phyloP scores from a whole-genome alignment of 2,797 vertebrate genomes.

The Clarias laeviceps region DNA sequence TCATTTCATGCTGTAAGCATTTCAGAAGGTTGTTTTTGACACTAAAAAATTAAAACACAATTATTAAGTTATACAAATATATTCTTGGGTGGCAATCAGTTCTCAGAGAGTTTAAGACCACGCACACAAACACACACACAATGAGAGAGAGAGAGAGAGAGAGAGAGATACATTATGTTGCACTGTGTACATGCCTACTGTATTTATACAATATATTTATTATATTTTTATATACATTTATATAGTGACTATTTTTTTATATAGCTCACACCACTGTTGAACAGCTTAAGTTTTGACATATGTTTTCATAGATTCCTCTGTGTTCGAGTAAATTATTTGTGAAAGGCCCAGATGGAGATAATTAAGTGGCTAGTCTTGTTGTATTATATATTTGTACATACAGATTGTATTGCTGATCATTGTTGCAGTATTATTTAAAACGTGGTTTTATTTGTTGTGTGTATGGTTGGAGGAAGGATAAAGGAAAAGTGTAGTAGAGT shows the following conservation, averaged over 20 bases:
- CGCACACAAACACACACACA: not conserved
- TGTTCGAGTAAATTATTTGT: slow-evolving; percentile 18
- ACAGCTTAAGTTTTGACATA: not conserved
- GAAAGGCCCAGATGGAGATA: not conserved
- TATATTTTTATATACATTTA: too few species aligned
- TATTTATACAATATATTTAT: too few species aligned
- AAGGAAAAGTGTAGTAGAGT: not conserved
- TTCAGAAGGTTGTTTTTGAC: slow-evolving; percentile 60
- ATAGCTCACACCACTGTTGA: not conserved
- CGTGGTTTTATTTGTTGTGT: slow-evolving; percentile 18
- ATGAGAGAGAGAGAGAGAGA: too few species aligned
- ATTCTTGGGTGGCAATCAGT: not conserved
- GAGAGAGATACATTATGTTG: not conserved
- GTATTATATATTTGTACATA: not conserved
- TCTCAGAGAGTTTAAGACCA: not conserved
- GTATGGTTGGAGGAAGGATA: not conserved
- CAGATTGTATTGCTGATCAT: not conserved
- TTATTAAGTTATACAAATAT: slow-evolving; percentile 33
- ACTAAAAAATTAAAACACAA: slow-evolving; percentile 38
- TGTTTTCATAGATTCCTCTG: slow-evolving; percentile 1
- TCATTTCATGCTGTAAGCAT: slow-evolving; percentile 60
- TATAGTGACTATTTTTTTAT: not conserved
- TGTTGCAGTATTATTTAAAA: slow-evolving; percentile 31
- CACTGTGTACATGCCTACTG: not conserved
- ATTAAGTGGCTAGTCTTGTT: too few species aligned